A percentile compares a stretch with the other conserved stretches of the same genome.
Evolutionary conservation across 1,140 invertebrate genomes (phyloP).

Genomic region (Thereuonema tuberculata): DNA sequence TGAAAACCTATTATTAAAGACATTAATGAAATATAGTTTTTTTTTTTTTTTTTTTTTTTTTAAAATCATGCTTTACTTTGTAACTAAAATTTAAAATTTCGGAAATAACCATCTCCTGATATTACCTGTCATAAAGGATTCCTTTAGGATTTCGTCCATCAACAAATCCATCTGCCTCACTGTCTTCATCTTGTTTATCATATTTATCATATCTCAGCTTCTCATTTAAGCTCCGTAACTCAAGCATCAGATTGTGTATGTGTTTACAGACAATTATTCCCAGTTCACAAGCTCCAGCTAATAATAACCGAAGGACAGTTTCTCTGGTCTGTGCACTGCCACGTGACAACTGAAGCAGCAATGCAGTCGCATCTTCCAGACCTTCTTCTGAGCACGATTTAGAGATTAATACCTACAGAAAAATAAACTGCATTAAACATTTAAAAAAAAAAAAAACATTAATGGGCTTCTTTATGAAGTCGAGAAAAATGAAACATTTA

Average conservation of each 20-base stretch:
- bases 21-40: too few species aligned
- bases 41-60: too few species aligned
- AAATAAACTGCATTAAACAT: neutral
- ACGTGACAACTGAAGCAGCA: conserved; percentile 57
- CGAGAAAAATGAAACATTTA: too few species aligned
- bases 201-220: conserved; percentile 21
- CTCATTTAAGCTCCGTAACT: conserved; percentile 42
- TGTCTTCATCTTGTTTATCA: conserved; percentile 26
- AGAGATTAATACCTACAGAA: conserved; percentile 45
- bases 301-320: conserved; percentile 49
- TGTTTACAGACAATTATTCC: conserved; percentile 55
- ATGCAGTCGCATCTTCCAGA: conserved; percentile 61
- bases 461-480: neutral
- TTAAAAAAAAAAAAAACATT: conserved; percentile 2
- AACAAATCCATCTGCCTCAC: conserved; percentile 20
- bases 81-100: too few species aligned
- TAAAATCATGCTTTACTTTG: too few species aligned
- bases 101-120: too few species aligned
- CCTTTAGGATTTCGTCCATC: conserved; percentile 14
- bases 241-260: conserved; percentile 50
- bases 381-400: conserved; percentile 75
- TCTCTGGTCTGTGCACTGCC: conserved; percentile 49
- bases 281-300: conserved; percentile 56
- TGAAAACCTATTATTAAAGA: too few species aligned
- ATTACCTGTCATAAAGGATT: conserved; percentile 21